Evolutionary conservation across 2,888 invertebrate species (phyloP), one percentile per base, ranked within the genome.

Genomic region (Synergus itoensis): DNA sequence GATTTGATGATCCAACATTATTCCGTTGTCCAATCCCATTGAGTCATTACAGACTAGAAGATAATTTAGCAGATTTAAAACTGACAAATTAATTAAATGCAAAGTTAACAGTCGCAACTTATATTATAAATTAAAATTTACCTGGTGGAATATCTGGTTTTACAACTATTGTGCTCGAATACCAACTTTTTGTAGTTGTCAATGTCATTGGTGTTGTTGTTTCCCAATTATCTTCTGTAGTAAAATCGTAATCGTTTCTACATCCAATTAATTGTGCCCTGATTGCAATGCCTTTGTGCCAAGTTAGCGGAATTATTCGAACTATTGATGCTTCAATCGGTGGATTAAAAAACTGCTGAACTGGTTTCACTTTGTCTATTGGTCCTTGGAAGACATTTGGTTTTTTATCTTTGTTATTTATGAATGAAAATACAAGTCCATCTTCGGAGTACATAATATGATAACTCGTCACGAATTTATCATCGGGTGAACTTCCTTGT

Each of bases 191-290:
- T n/a, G 53, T 53, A 53, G 53, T 53, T 53, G n/a, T n/a, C 53
- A 8, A 53, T n/a, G n/a, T 81, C 2, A 83, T 64, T 8, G 69
- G 7, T 4, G 80, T 81, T 0, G 76, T 82, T 0, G 80, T 73
- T 18, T 81, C 73, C 0, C 21, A 7, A 9, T 16, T 14, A 12
- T 62, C 18, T 9, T 79, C 63, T 0, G 67, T 45, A 21, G 21
- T 45, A n/a, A 18, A 12, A 28, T 69, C 81, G 82, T 92, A 12
- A 28, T 69, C 81, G 82, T 92, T 90, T 2, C 91, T 90, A 89
- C 98, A 98, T 7, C 97, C 97, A 62, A 97, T 93, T 11, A 97
- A 89, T 86, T 97, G 97, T 43, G 96, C 93, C 80, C 95, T 93
- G 83, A 97, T 92, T 0, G 96, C 94, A 62, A 95, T 95, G 14